These are phyloP conservation scores for Fopius arisanus DNA, from an alignment of 1,140 invertebrate species.

Conservation along the genomic window DNA sequence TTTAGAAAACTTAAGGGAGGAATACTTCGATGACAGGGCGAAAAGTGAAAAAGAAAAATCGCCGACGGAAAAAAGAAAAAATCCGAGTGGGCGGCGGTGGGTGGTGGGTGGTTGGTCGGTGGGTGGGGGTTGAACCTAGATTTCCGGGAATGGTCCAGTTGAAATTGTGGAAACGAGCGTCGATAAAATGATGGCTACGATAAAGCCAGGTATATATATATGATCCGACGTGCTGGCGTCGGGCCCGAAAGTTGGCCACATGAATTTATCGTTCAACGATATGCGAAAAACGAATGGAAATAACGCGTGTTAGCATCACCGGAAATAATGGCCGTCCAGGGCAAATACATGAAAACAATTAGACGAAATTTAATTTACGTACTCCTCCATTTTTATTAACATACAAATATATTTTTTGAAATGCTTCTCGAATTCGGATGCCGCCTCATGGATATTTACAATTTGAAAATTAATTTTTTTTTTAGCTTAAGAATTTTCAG, in stretches of 20 bases:
- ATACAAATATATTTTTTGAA: not conserved
- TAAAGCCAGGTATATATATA: slow-evolving; percentile 14
- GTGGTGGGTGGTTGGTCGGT: too few relatives aligned
- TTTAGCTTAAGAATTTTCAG: too few relatives aligned
- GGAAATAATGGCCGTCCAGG: not conserved
- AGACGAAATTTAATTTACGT: not conserved
- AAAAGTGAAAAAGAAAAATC: not conserved
- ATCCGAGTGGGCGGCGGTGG: too few relatives aligned
- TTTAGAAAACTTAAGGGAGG: not conserved
- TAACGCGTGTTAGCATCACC: not conserved
- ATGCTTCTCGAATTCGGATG: too few relatives aligned
- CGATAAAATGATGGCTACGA: slow-evolving; percentile 15
- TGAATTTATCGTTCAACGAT: slow-evolving; percentile 9
- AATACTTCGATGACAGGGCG: too few relatives aligned
- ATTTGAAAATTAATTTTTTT: too few relatives aligned
- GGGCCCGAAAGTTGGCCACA: slow-evolving; percentile 2
- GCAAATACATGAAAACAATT: slow-evolving; percentile 8
- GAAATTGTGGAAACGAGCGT: slow-evolving; percentile 11
- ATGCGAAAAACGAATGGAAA: slow-evolving; percentile 7
- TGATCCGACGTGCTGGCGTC: slow-evolving; percentile 2
- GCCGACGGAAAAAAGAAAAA: not conserved
- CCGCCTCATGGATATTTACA: too few relatives aligned
- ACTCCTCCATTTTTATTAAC: not conserved
- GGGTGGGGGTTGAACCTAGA: not conserved
- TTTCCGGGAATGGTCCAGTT: not conserved